Percentiles rank a stretch among this genome's conserved stretches.
Evolutionary conservation across 2,888 invertebrate species (phyloP).

Genomic region (Sabatieria punctata): DNA sequence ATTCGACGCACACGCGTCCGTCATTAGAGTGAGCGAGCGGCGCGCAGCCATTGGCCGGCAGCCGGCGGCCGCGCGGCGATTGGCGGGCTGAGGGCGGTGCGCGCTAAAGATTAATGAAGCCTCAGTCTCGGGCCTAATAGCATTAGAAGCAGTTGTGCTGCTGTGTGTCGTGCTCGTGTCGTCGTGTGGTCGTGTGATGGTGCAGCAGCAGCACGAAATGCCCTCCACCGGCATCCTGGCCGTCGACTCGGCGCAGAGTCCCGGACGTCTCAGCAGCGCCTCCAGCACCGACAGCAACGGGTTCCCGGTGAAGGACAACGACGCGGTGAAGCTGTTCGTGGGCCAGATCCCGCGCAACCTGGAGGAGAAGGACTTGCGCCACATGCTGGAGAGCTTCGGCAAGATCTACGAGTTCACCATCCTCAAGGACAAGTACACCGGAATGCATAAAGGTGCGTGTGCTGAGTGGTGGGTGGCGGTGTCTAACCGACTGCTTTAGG

Average conservation of each 20-base stretch:
- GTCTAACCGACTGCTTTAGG: conserved; percentile 43
- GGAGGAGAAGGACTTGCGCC: conserved; percentile 66
- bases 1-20: too few species aligned
- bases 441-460: conserved; percentile 72
- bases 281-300: conserved; percentile 25
- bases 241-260: neutral
- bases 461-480: neutral
- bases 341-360: conserved; percentile 79
- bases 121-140: too few species aligned
- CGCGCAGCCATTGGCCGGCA: too few species aligned
- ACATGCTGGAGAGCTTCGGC: conserved; percentile 79
- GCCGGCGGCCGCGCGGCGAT: too few species aligned
- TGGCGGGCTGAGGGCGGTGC: too few species aligned
- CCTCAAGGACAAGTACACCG: conserved; percentile 80
- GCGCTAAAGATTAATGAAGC: too few species aligned
- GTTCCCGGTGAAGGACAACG: conserved; percentile 39
- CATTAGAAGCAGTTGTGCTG: too few species aligned
- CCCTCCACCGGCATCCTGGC: too few species aligned
- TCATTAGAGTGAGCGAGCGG: too few species aligned
- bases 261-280: neutral
- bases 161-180: too few species aligned
- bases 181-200: too few species aligned
- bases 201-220: too few species aligned
- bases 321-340: conserved; percentile 64
- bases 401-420: conserved; percentile 84